These are phyloP conservation scores for Strix uralensis DNA, from an alignment of 2,113 vertebrate species.

Conservation along the genomic window DNA sequence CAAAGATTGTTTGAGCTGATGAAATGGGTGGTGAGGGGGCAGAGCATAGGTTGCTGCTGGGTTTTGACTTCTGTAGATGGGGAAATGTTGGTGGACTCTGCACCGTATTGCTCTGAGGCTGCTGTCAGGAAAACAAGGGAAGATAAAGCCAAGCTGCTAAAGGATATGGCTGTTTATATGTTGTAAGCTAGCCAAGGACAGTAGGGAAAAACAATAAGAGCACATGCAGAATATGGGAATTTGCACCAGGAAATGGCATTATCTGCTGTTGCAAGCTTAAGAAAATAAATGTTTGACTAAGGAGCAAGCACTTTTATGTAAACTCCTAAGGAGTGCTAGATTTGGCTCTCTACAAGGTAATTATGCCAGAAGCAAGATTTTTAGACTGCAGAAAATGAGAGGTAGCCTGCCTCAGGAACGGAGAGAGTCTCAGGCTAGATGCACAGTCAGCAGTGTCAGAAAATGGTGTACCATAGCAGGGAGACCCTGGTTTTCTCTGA, in stretches of 20 bases:
- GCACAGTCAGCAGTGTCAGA: rapidly evolving
- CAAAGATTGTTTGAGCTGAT: neutral
- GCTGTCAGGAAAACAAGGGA: neutral
- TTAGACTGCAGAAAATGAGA: neutral
- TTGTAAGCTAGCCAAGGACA: neutral
- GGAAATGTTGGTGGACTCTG: neutral
- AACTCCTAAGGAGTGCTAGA: neutral
- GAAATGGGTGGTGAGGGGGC: neutral
- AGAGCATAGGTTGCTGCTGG: neutral
- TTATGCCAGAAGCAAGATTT: neutral
- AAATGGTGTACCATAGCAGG: neutral
- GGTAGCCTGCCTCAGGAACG: neutral
- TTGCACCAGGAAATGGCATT: neutral
- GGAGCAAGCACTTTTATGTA: neutral
- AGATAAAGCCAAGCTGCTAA: neutral
- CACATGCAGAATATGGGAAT: neutral
- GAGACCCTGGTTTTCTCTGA: neutral
- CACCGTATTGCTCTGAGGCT: rapidly evolving
- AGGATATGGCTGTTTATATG: neutral
- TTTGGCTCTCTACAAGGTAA: neutral
- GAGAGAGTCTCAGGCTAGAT: neutral
- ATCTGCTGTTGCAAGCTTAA: neutral
- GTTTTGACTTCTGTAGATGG: neutral
- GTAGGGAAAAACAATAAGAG: neutral
- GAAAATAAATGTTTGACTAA: neutral